phyloP scores from a whole-genome alignment of 2,797 vertebrate species.

The Catostomus latipinnis region DNA sequence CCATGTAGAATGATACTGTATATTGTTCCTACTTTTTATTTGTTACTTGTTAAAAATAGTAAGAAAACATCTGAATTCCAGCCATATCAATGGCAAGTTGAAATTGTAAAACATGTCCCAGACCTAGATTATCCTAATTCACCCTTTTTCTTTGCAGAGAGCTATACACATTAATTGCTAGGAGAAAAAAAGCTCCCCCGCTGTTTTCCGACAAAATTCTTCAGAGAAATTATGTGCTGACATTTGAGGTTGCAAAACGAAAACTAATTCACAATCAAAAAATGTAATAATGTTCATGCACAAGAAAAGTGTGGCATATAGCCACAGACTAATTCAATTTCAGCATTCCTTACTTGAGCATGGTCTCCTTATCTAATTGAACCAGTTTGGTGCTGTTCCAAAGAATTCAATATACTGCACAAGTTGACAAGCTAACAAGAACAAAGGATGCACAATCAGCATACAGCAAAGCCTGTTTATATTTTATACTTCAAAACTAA shows the following conservation, averaged over 20 bases:
- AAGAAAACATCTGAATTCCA: no score
- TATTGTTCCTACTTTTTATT: no score
- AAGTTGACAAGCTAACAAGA: background rate
- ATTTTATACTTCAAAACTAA: background rate
- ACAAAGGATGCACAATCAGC: background rate
- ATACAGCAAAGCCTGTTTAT: background rate
- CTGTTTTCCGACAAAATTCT: background rate
- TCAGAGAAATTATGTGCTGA: conserved; percentile 10
- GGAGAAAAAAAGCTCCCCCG: no score
- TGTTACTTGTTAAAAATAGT: no score
- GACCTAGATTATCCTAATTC: no score
- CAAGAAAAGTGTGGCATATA: conserved; percentile 9
- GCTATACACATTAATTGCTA: background rate
- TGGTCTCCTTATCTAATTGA: conserved; percentile 3
- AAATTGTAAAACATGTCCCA: no score
- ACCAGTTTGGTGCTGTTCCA: background rate
- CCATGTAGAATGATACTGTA: no score
- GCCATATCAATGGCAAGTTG: no score
- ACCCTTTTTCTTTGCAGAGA: no score
- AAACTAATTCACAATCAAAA: conserved; percentile 9
- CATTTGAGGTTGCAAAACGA: background rate
- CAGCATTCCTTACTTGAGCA: conserved; percentile 21
- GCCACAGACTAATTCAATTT: conserved; percentile 33
- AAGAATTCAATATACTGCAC: background rate
- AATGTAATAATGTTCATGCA: conserved; percentile 23